Evolutionary conservation across 2,113 vertebrate genomes (phyloP), one percentile per base, ranked within the genome.

Genomic region (Conger conger): DNA sequence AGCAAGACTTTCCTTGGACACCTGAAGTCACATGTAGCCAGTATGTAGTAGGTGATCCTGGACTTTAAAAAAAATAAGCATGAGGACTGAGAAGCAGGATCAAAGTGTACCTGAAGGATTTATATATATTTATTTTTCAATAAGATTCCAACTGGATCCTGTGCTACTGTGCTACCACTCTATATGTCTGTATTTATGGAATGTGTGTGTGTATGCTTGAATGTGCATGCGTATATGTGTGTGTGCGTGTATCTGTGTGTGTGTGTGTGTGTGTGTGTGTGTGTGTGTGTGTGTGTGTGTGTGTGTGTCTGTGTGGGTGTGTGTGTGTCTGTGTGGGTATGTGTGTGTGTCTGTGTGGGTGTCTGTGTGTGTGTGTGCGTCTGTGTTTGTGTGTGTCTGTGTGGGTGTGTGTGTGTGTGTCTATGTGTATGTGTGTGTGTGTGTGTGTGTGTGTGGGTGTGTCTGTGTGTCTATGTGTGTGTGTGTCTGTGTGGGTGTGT

Each of bases 281-380:
- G n/a, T 78, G 82, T 50, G 50, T 33, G 16, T 80, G 38, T 83
- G 18, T 81, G 36, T 79, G 40, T 42, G 40, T 8, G 40, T 8
- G 1, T 80, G 38, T 45, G 38, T 3, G 23, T 23, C 30, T 50
- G 42, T 36, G 38, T 83, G 40, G 17, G 63, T 76, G 40, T 8
- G 68, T 76, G 63, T 77, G 63, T 16, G n/a, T 86, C 73, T 81
- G 50, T 79, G 79, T 84, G 76, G 83, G 76, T n/a, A n/a, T 77
- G 38, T 77, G 82, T 9, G 9, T 45, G 57, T 33, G 20, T 82
- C 37, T 80, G 18, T 81, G 36, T 79, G 9, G 1, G 27, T 16
- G 16, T 68, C 4, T 27, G 60, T n/a, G 42, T 16, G 30, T 20
- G 78, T 40, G 38, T 27, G 11, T 42, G 40, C 7, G 5, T 8